phyloP scores from a whole-genome alignment of 1,140 invertebrate species.

The Chionoecetes opilio region DNA sequence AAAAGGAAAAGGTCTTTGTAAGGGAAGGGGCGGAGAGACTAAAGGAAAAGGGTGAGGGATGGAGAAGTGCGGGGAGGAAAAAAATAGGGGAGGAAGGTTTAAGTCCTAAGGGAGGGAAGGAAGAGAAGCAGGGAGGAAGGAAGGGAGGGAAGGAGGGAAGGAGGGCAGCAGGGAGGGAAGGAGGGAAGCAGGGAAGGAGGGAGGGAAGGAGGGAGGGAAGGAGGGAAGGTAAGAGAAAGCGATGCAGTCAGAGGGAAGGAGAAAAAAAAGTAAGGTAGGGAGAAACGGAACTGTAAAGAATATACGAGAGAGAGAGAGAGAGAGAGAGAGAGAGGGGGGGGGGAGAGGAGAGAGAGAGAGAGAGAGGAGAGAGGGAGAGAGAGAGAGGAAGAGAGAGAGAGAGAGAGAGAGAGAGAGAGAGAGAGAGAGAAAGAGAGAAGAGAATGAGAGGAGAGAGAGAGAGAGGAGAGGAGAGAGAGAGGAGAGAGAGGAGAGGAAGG shows the following conservation, averaged over 20 bases:
- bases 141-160: not conserved
- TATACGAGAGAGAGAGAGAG: not conserved
- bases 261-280: not conserved
- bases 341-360: no score
- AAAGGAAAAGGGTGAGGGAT: no score
- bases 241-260: no score
- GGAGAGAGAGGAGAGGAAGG: not conserved
- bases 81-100: not conserved
- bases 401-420: not conserved
- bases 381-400: not conserved
- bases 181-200: not conserved
- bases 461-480: not conserved
- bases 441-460: not conserved
- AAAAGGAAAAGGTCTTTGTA: no score
- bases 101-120: no score
- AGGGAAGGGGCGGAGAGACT: no score
- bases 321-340: not conserved
- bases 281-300: not conserved
- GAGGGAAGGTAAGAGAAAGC: not conserved
- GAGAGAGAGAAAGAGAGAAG: not conserved
- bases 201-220: not conserved
- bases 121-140: not conserved
- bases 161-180: not conserved
- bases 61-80: no score
- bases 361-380: not conserved